A percentile compares a stretch with the other conserved stretches of the same genome.
Evolutionary conservation across 1,140 invertebrate genomes (phyloP).

Genomic region (Drosophila ercepeae): DNA sequence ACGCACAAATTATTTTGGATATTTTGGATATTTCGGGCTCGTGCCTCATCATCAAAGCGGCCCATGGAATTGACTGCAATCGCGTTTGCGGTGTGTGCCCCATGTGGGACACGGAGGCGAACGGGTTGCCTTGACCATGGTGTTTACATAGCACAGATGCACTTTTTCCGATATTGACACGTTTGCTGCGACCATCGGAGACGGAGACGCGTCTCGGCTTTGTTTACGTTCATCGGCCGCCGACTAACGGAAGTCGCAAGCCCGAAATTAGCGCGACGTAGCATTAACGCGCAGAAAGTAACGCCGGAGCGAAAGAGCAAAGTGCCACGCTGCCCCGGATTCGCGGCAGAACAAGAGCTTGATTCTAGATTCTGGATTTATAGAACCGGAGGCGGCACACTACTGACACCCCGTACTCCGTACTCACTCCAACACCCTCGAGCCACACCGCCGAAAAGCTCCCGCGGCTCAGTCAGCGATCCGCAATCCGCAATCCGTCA

Average conservation of each 20-base stretch:
- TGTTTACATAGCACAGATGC: conserved; percentile 24
- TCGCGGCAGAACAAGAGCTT: conserved; percentile 27
- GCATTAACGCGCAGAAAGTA: conserved; percentile 37
- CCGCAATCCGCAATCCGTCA: conserved; percentile 45
- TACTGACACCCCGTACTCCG: conserved; percentile 41
- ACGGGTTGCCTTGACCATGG: not conserved
- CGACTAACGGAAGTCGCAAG: conserved; percentile 68
- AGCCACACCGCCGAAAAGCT: conserved; percentile 25
- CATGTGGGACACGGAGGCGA: not conserved
- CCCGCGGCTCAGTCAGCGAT: conserved; percentile 17
- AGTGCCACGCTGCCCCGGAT: conserved; percentile 59
- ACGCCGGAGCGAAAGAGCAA: conserved; percentile 8
- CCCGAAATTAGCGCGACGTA: conserved; percentile 57
- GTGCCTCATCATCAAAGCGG: conserved; percentile 17
- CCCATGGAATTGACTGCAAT: conserved; percentile 13
- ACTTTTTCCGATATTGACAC: conserved; percentile 34
- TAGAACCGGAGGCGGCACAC: no score
- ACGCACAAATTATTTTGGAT: conserved; percentile 27
- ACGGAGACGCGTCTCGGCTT: conserved; percentile 20
- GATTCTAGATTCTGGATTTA: no score
- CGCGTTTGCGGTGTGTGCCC: not conserved
- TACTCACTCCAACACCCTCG: conserved; percentile 15
- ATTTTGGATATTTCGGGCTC: conserved; percentile 8
- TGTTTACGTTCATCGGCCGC: conserved; percentile 59
- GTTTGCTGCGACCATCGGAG: conserved; percentile 12